A percentile compares a stretch with the other conserved stretches of the same genome.
Conservation (phyloP, 2,797 vertebrate species). For the Brachymystax lenok region DNA sequence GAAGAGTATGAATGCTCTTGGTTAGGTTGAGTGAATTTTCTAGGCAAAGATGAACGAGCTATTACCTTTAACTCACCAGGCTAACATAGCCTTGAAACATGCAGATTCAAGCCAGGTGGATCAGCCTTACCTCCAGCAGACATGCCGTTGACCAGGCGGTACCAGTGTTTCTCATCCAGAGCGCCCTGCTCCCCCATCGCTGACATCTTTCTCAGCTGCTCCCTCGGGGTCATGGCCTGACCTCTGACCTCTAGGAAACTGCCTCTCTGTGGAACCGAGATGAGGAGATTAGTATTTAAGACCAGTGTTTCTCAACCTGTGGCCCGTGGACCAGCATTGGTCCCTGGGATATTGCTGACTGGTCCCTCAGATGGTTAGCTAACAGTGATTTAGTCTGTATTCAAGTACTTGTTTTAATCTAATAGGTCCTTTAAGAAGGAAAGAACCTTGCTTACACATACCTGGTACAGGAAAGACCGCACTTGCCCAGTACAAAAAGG, state of each 20-base stretch:
- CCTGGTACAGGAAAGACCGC: background rate
- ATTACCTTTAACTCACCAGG: background rate
- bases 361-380: too few species aligned
- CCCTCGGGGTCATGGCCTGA: conserved; percentile 84
- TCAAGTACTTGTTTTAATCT: background rate
- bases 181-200: conserved; percentile 81
- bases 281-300: background rate
- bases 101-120: background rate
- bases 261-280: conserved; percentile 24
- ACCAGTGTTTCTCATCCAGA: conserved; percentile 88
- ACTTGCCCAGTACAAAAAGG: background rate
- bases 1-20: too few species aligned
- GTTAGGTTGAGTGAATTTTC: background rate
- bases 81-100: background rate
- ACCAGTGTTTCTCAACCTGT: too few species aligned
- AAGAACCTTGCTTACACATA: background rate
- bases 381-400: too few species aligned
- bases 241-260: conserved; percentile 43
- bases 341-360: too few species aligned
- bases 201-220: conserved; percentile 87
- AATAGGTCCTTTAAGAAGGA: background rate
- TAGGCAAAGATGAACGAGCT: background rate
- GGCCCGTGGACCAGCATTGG: too few species aligned
- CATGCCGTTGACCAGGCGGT: conserved; percentile 84
- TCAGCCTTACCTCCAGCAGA: conserved; percentile 82